phyloP scores from a whole-genome alignment of 2,113 vertebrate genomes.

The Aix galericulata region DNA sequence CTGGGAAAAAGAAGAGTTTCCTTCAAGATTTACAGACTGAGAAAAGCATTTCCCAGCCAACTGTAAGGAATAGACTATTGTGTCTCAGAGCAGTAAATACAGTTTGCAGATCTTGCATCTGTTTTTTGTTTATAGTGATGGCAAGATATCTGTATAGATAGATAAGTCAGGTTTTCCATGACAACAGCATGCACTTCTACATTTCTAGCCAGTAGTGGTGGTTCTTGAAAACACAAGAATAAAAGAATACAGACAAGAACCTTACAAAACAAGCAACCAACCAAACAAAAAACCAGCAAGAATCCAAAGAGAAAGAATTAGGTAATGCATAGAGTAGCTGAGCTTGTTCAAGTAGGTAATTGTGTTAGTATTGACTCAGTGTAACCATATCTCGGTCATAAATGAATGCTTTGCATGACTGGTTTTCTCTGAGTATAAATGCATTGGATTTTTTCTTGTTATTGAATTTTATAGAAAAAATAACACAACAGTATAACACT shows the following conservation, averaged over 20 bases:
- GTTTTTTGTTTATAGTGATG: constrained; percentile 19
- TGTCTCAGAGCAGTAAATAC: not conserved
- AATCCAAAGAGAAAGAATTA: constrained; percentile 9
- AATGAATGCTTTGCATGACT: constrained; percentile 21
- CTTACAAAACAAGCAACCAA: not conserved
- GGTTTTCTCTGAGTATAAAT: constrained; percentile 44
- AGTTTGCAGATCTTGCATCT: constrained; percentile 27
- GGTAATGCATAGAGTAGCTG: constrained; percentile 1
- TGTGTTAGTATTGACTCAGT: constrained; percentile 54
- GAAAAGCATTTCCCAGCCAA: not conserved
- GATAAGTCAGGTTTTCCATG: constrained; percentile 66
- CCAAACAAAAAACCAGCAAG: not conserved
- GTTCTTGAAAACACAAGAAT: constrained; percentile 46
- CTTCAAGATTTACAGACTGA: not conserved
- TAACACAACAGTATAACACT: not conserved
- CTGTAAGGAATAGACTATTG: not conserved
- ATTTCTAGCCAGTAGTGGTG: constrained; percentile 32
- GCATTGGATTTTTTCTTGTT: constrained; percentile 13
- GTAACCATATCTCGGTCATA: constrained; percentile 36
- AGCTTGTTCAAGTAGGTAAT: constrained; percentile 49
- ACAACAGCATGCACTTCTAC: constrained; percentile 60
- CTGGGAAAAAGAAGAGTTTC: not conserved
- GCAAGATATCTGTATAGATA: constrained; percentile 14
- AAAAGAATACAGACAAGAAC: constrained; percentile 34
- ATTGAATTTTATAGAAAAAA: constrained; percentile 17